A percentile compares a stretch with the other conserved stretches of the same genome.
Evolutionary conservation across 2,113 vertebrate species (phyloP).

Genomic region (Caranx melampygus): DNA sequence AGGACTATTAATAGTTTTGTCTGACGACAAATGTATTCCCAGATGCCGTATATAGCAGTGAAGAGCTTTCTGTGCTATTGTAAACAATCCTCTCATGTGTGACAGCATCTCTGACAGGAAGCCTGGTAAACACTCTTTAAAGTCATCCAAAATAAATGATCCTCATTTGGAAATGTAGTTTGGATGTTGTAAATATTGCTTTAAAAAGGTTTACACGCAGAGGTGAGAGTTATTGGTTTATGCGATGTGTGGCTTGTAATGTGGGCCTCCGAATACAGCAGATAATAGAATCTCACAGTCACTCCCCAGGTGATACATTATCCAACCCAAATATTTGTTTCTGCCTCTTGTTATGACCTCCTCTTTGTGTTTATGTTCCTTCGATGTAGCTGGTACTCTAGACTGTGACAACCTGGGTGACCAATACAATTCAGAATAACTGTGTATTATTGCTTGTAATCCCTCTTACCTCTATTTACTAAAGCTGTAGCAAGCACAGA

Average conservation of each 20-base stretch:
- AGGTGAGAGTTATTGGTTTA: conserved; percentile 74
- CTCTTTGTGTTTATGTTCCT: conserved; percentile 34
- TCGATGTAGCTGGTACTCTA: conserved; percentile 24
- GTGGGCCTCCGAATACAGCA: conserved; percentile 13
- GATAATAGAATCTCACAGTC: conserved; percentile 23
- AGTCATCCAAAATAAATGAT: conserved; percentile 56
- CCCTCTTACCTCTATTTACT: conserved; percentile 9
- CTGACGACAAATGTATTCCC: conserved; percentile 45
- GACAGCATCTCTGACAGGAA: conserved; percentile 58
- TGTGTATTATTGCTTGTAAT: conserved; percentile 7
- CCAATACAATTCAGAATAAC: conserved; percentile 1
- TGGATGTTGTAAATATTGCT: conserved; percentile 72
- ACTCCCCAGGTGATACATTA: conserved; percentile 37
- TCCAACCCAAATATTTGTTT: conserved; percentile 33
- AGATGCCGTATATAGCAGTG: conserved; percentile 23
- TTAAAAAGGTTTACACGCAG: conserved; percentile 68
- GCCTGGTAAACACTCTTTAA: conserved; percentile 56
- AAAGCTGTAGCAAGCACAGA: conserved; percentile 8
- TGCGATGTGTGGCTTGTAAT: conserved; percentile 37
- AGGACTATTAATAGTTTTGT: conserved; percentile 39
- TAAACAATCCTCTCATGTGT: conserved; percentile 59
- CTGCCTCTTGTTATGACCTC: conserved; percentile 4
- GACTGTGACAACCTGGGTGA: conserved; percentile 14
- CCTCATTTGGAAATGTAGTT: conserved; percentile 39
- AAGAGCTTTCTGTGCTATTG: conserved; percentile 47